Evolutionary conservation across 1,140 invertebrate species (phyloP), one percentile per base, ranked within the genome.

Genomic region (Matsumurasca onukii): DNA sequence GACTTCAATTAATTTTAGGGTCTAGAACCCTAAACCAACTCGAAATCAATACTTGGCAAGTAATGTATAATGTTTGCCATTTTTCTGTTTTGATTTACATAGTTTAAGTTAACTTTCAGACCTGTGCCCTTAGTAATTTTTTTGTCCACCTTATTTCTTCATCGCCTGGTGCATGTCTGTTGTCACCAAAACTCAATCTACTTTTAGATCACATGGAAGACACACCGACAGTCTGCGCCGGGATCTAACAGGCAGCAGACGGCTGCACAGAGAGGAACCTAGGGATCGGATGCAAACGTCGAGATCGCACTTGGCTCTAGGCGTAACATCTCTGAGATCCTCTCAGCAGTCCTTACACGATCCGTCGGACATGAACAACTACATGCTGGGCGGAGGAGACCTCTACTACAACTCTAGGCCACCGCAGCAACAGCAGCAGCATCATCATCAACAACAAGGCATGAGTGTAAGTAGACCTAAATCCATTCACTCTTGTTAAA

Each of bases 381-480:
- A 69, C 31, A 52, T 49, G 64, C 12, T 69, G 45, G 71, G 69
- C 3, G 69, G 69, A 27, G 69, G 69, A 22, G 91, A 93, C 77
- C 80, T 93, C 27, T 94, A 92, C 77, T 94, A 94, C 76, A 93
- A 93, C 76, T 90, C 89, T 2, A 81, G 89, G 72, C 74, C 74
- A 13, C 39, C 31, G 12, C 59, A 63, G 29, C 59, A 20, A 31
- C 49, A 51, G 24, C 49, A 51, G 17, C 15, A 13, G 12, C 34
- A 39, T 17, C 49, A 51, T 22, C 15, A 13, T 27, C 34, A 39
- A 5, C 55, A 59, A 9, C 25, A 22, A 22, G 55, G 15, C 22
- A 59, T 59, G 55, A 59, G 55, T 59, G 55, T 59, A 27, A 59
- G 55, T 59, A 29, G 5, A 9, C 34, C 17, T 17, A 17, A 9